phyloP scores from a whole-genome alignment of 2,797 vertebrate species.

The Mastacembelus armatus region DNA sequence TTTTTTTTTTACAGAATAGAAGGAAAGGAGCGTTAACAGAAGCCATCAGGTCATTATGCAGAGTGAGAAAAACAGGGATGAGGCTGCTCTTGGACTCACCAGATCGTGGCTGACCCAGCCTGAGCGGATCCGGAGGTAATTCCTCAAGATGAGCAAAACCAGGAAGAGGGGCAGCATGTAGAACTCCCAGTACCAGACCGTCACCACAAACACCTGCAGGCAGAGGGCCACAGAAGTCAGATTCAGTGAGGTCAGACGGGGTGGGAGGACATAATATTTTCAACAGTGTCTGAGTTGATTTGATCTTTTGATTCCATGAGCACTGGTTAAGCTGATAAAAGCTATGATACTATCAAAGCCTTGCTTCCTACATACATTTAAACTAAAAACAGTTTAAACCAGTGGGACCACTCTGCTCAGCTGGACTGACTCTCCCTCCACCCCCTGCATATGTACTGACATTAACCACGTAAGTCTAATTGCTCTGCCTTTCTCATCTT shows the following conservation, averaged over 20 bases:
- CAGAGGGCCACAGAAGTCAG: conserved; percentile 28
- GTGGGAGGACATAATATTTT: conserved; percentile 27
- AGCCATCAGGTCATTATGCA: conserved; percentile 2
- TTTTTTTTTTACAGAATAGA: conserved; percentile 28
- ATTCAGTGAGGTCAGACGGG: conserved; percentile 22
- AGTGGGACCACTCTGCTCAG: conserved; percentile 14
- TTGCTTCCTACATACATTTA: neutral
- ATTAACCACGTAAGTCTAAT: conserved; percentile 66
- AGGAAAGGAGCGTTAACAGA: conserved; percentile 2
- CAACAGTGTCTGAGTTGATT: conserved; percentile 25
- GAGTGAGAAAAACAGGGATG: neutral
- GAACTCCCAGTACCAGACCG: conserved; percentile 93
- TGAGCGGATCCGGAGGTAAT: conserved; percentile 85
- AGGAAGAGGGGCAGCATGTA: conserved; percentile 95
- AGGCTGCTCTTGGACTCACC: conserved; percentile 83
- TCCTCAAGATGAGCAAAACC: conserved; percentile 90
- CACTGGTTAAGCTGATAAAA: conserved; percentile 38
- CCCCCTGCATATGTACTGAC: conserved; percentile 49
- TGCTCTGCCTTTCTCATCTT: conserved; percentile 59
- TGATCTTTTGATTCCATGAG: conserved; percentile 39
- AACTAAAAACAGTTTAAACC: conserved; percentile 25
- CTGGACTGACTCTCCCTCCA: conserved; percentile 9
- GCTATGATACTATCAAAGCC: conserved; percentile 37
- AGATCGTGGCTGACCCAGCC: conserved; percentile 86
- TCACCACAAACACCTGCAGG: conserved; percentile 90